Percentiles rank a stretch among this genome's conserved stretches.
Conservation (phyloP, 2,797 vertebrate species). For the Gallirallus australis region DNA sequence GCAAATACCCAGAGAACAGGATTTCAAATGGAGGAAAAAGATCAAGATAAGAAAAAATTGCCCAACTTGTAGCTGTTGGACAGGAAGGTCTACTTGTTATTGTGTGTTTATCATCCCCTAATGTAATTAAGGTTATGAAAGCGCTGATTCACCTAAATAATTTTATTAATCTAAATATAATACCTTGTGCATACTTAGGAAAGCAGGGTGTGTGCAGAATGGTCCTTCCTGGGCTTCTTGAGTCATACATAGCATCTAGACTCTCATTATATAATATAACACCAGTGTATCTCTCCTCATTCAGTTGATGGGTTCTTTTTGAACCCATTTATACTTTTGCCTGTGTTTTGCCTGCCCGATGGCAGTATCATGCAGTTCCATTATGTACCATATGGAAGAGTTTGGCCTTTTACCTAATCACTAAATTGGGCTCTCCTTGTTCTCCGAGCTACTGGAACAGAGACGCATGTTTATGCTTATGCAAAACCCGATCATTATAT, state of each 20-base stretch:
- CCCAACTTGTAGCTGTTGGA: not conserved
- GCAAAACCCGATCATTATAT: not conserved
- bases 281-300: not conserved
- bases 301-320: not conserved
- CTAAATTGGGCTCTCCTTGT: not conserved
- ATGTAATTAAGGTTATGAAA: constrained; percentile 18
- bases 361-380: not conserved
- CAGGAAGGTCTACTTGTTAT: not conserved
- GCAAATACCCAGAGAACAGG: not conserved
- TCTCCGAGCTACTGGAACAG: not conserved
- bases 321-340: not conserved
- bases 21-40: not conserved
- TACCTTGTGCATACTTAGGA: not conserved
- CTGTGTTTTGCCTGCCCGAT: not conserved
- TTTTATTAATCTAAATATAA: not conserved
- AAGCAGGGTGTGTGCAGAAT: not conserved
- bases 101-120: not conserved
- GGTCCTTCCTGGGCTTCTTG: not conserved
- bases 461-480: not conserved
- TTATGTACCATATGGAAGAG: not conserved
- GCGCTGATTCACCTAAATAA: not conserved
- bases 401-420: not conserved
- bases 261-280: not conserved
- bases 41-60: not conserved
- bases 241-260: not conserved